A percentile compares a stretch with the other conserved stretches of the same genome.
Conservation (phyloP, 2,113 vertebrate genomes). For the Pelmatolapia mariae region DNA sequence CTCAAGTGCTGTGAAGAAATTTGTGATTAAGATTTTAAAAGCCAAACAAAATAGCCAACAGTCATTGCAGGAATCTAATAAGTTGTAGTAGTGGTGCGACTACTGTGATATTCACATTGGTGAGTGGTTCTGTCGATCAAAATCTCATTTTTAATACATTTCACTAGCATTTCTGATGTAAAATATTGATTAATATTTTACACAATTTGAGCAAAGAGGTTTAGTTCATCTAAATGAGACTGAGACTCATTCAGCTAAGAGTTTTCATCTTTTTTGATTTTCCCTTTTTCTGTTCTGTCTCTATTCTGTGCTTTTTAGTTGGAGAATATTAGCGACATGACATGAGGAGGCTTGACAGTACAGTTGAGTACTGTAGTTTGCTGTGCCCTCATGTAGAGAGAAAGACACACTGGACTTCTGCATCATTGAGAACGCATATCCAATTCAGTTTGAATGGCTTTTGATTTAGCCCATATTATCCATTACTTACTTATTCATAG, state of each 20-base stretch:
- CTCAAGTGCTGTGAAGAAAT: slow-evolving; percentile 42
- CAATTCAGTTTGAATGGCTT: slow-evolving; percentile 71
- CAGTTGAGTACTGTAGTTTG: slow-evolving; percentile 3
- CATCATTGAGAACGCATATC: slow-evolving; percentile 65
- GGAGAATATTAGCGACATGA: slow-evolving; percentile 15
- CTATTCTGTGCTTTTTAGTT: background rate
- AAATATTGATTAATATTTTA: slow-evolving; percentile 24
- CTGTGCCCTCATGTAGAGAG: slow-evolving; percentile 54
- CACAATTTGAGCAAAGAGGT: background rate
- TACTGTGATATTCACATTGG: background rate
- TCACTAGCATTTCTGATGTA: background rate
- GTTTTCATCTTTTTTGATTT: background rate
- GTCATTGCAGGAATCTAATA: background rate
- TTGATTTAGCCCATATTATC: slow-evolving; percentile 69
- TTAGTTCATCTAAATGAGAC: slow-evolving; percentile 10
- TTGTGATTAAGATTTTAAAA: slow-evolving; percentile 54
- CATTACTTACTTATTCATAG: slow-evolving; percentile 75
- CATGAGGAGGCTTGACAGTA: slow-evolving; percentile 31
- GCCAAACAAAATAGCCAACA: slow-evolving; percentile 26
- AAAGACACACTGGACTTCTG: slow-evolving; percentile 54
- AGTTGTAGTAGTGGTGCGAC: background rate
- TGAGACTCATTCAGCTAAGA: background rate
- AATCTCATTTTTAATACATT: background rate
- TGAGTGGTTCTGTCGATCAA: background rate
- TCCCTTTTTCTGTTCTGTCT: slow-evolving; percentile 4